Evolutionary conservation across 2,113 vertebrate genomes (phyloP).

Genomic region (Erythrolamprus reginae): DNA sequence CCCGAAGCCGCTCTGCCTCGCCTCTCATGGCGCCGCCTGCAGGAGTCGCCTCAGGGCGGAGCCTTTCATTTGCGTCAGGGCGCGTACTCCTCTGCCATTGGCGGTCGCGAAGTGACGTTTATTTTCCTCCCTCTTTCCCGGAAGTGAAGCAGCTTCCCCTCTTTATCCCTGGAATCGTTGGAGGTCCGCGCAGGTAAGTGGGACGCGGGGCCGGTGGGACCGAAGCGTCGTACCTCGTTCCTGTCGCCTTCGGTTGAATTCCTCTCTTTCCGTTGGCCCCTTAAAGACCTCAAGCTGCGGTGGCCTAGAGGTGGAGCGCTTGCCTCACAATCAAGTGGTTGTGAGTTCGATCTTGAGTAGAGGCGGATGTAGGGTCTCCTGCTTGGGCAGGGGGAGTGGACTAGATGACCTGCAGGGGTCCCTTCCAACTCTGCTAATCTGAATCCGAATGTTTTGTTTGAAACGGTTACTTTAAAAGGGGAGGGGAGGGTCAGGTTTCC

Average conservation of each 20-base stretch:
- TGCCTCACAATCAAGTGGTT: too few species aligned
- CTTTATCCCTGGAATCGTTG: neutral
- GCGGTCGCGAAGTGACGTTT: neutral
- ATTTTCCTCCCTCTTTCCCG: neutral
- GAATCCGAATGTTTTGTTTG: neutral
- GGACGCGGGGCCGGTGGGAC: neutral
- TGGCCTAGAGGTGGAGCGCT: too few species aligned
- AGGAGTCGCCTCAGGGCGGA: neutral
- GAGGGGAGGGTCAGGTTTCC: neutral
- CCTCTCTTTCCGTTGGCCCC: fast-evolving
- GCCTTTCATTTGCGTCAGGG: fast-evolving
- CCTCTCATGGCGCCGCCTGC: neutral
- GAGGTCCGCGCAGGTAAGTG: neutral
- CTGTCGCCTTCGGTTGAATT: neutral
- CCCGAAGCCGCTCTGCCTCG: neutral
- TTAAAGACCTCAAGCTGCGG: too few species aligned
- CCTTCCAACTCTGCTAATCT: too few species aligned
- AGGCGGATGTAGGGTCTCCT: too few species aligned
- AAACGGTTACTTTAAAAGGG: neutral
- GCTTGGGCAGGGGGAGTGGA: too few species aligned
- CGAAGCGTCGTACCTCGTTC: fast-evolving
- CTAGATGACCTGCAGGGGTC: too few species aligned
- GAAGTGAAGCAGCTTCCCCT: neutral
- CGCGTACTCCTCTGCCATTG: neutral
- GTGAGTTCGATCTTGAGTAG: too few species aligned